These are phyloP conservation scores for Meloidogyne floridensis DNA, from an alignment of 1,140 invertebrate species.

Conservation along the genomic window DNA sequence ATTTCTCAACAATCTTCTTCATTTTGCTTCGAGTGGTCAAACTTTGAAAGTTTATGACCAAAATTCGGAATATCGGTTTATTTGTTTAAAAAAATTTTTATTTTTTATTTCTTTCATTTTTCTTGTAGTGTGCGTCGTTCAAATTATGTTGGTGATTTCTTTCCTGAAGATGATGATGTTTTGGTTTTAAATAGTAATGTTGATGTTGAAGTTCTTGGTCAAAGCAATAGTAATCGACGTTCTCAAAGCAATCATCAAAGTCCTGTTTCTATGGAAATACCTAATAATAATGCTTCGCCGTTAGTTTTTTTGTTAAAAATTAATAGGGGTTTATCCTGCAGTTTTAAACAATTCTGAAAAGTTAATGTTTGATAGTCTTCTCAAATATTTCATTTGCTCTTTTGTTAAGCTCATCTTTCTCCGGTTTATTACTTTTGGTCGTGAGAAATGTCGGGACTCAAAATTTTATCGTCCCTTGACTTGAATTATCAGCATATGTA, in stretches of 20 bases:
- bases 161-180: slow-evolving; percentile 35
- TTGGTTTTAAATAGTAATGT: slow-evolving; percentile 37
- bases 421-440: too few species aligned
- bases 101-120: slow-evolving; percentile 16
- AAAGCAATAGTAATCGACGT: slow-evolving; percentile 11
- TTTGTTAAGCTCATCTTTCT: too few species aligned
- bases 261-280: not conserved
- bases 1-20: slow-evolving; percentile 39
- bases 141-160: slow-evolving; percentile 15
- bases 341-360: too few species aligned
- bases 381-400: too few species aligned
- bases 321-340: too few species aligned
- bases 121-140: slow-evolving; percentile 29
- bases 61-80: slow-evolving; percentile 42
- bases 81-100: not conserved
- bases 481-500: too few species aligned
- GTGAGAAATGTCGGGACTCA: too few species aligned
- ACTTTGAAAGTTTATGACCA: slow-evolving; percentile 40
- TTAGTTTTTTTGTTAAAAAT: not conserved
- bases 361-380: too few species aligned
- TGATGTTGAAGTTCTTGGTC: slow-evolving; percentile 43
- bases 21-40: slow-evolving; percentile 38
- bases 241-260: not conserved
- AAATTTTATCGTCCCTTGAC: too few species aligned
- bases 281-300: not conserved